Base-by-base conservation (phyloP, 2,888 invertebrate species). In the Apamea sordens region DNA sequence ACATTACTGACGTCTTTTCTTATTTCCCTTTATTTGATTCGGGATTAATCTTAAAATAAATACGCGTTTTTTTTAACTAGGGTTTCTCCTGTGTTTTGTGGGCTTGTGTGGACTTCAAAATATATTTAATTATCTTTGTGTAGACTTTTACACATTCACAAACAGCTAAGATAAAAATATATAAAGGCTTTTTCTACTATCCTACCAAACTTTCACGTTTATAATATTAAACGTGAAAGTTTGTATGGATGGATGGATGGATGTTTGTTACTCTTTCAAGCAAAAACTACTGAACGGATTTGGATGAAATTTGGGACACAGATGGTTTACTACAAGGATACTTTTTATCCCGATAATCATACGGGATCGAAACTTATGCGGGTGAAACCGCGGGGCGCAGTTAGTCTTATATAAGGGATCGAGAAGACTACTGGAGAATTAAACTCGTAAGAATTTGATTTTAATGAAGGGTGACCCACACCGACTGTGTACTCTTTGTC, bases 21-120 rank as follows among this genome's bases (percentile, higher is more conserved):
- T 44, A 41, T n/a, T 71, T 63, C 7, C 0, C 61, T 36, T 47
- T 65, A 56, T 73, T 82, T 73, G 18, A 64, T 63, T 68, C 24
- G 13, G 15, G 5, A 21, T 61, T 18, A 28, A 18, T 50, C 56
- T 4, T 41, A 28, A 11, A 79, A 56, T 56, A 15, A 21, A 44
- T 47, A 21, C 0, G 13, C 0, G 3, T 1, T 36, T 36, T 53
- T 32, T 28, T 68, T 68, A 3, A 44, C 18, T 21, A 28, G 6
- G 0, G 15, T 73, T 56, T 56, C 24, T 76, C 0, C 18, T 41
- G 21, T 56, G 24, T 56, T 28, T 5, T 56, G 11, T 32, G 41
- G 1, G 21, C 2, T 28, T 6, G 15, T 15, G 3, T 10, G 18
- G 2, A 59, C 5, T 44, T 8, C 6, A 41, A 73, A 50, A 10